Base-by-base conservation (phyloP, 1,140 invertebrate genomes). In the Drosophila gunungcola region DNA sequence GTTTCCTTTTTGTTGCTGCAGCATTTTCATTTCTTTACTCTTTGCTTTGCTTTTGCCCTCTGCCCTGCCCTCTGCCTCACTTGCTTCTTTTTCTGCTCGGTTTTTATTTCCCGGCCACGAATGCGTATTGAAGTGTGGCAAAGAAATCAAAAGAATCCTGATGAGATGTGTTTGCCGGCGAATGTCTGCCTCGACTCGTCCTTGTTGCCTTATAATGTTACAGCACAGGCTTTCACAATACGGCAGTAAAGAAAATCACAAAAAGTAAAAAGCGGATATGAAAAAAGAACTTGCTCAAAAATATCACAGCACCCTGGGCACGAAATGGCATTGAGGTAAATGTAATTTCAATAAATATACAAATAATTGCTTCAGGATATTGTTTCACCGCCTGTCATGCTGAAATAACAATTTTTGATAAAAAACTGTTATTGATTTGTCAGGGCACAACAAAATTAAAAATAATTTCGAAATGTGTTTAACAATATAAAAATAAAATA, bases 71-170 rank as follows among this genome's bases (percentile, higher is more conserved):
- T 16, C 32, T 13, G 27, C 34, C 49, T 16, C 48, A 13, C 9
- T 63, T 45, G 21, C 42, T 48, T 53, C 41, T 58, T 38, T 42
- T 62, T 60, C 21, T 29, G 42, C 34, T 60, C 41, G 41, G 55
- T 65, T 81, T 67, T 83, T 83, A 74, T 78, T 64, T 78, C 51
- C 42, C 52, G 41, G 60, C 74, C 70, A 78, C 75, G 45, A 82
- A 62, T 36, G 84, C 68, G 67, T 83, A 88, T 78, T 88, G 76
- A 84, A 89, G 80, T 84, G 84, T 61, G 62, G 73, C 84, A 89
- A 80, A 73, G 61, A 84, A 89, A 89, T 89, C 77, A 84, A 89
- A 89, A 89, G 80, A 84, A 89, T 77, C 61, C 68, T 80, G 84
- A 89, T 89, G 83, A 83, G 84, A 83, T 89, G 60, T 86, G 69